Evolutionary conservation across 2,797 vertebrate species (phyloP).

Genomic region (Podarcis siculus): DNA sequence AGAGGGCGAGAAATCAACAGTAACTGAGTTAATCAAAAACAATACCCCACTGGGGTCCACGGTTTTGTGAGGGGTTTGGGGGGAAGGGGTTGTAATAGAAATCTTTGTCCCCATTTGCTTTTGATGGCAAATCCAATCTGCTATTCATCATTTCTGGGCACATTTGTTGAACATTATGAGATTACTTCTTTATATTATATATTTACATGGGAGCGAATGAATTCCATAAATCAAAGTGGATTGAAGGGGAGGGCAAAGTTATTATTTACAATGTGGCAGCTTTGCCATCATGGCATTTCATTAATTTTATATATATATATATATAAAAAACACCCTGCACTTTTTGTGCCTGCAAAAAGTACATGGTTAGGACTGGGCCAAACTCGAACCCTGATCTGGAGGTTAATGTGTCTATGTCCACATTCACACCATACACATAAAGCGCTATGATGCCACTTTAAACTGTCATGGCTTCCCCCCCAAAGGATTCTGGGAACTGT

Average conservation of each 20-base stretch:
- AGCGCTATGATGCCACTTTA: too few relatives aligned
- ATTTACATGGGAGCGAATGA: conserved; percentile 20
- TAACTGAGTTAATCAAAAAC: conserved; percentile 31
- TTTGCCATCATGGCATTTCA: not conserved
- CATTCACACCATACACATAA: too few relatives aligned
- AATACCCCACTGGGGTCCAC: not conserved
- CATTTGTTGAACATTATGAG: not conserved
- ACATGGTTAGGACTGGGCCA: not conserved
- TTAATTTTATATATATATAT: not conserved
- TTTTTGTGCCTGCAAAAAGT: not conserved
- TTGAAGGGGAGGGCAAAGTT: not conserved
- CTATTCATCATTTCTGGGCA: not conserved
- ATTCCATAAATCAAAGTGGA: conserved; percentile 18
- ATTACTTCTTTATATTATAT: conserved; percentile 15
- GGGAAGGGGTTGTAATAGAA: not conserved
- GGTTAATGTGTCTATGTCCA: not conserved
- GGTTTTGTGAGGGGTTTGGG: not conserved
- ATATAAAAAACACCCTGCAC: not conserved
- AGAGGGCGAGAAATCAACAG: conserved; percentile 15
- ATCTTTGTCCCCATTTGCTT: not conserved
- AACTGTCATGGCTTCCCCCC: too few relatives aligned
- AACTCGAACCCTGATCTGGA: not conserved
- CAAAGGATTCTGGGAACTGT: too few relatives aligned
- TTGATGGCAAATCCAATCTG: not conserved
- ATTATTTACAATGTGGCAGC: not conserved